These are phyloP conservation scores for Chelon auratus DNA, from an alignment of 2,797 vertebrate species.

Conservation along the genomic window DNA sequence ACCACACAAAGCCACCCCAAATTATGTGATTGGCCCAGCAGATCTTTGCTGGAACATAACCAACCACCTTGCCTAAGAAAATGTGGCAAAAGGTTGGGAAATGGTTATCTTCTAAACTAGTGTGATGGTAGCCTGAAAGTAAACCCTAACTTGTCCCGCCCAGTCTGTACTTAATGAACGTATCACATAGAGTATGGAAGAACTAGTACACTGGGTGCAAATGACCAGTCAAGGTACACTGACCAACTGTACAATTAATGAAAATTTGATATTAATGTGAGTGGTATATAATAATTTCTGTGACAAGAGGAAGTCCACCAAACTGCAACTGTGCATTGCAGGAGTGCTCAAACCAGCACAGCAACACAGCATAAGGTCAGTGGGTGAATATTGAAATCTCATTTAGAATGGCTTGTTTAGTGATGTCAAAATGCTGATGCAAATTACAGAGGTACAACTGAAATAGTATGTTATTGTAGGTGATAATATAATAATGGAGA, in stretches of 20 bases:
- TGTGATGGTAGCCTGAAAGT: no score
- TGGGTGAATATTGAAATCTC: slow-evolving; percentile 55
- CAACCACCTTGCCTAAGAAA: no score
- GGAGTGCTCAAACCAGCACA: slow-evolving; percentile 11
- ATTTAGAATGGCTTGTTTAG: slow-evolving; percentile 32
- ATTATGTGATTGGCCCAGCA: no score
- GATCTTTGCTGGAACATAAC: no score
- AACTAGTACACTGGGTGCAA: neutral
- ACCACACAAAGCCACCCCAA: no score
- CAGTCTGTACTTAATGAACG: neutral
- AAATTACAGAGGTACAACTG: no score
- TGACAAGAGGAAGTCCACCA: slow-evolving; percentile 18
- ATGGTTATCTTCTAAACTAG: no score
- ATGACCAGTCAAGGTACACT: neutral
- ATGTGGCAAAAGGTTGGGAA: no score
- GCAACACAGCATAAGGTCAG: slow-evolving; percentile 43
- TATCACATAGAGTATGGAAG: neutral
- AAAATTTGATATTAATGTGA: slow-evolving; percentile 40
- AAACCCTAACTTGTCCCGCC: no score
- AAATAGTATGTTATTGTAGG: no score
- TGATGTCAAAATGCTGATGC: slow-evolving; percentile 6
- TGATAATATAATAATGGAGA: no score
- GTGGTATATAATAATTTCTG: slow-evolving; percentile 40
- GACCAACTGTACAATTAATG: slow-evolving; percentile 31
- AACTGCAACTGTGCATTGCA: no score